Conservation (phyloP, 2,113 vertebrate genomes). For the Scytalopus superciliaris region DNA sequence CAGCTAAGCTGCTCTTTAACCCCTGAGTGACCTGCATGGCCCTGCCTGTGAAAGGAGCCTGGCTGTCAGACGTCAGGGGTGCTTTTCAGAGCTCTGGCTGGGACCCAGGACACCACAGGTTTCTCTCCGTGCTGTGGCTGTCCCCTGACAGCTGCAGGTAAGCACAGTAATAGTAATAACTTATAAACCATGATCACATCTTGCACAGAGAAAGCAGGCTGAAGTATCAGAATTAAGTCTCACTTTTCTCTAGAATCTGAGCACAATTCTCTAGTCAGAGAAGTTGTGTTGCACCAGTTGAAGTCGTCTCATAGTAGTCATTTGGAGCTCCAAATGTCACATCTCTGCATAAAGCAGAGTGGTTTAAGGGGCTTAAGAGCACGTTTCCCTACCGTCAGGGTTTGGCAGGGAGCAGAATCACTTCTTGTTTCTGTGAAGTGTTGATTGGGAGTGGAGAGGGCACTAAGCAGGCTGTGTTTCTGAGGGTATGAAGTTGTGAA, state of each 20-base stretch:
- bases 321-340: not conserved
- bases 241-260: not conserved
- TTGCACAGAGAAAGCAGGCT: not conserved
- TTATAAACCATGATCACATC: not conserved
- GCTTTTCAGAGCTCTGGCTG: not conserved
- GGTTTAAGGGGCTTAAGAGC: not conserved
- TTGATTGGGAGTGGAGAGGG: not conserved
- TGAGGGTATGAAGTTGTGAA: not conserved
- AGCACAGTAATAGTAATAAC: not conserved
- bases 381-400: not conserved
- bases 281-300: not conserved
- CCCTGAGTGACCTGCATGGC: not conserved
- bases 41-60: not conserved
- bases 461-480: not conserved
- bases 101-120: not conserved
- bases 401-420: not conserved
- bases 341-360: not conserved
- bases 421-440: not conserved
- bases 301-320: not conserved
- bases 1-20: not conserved
- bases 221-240: not conserved
- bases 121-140: not conserved
- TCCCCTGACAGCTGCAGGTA: not conserved
- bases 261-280: not conserved
- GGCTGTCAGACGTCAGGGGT: fast-evolving